Evolutionary conservation across 2,888 invertebrate species (phyloP).

Genomic region (Serrognathus titanus): DNA sequence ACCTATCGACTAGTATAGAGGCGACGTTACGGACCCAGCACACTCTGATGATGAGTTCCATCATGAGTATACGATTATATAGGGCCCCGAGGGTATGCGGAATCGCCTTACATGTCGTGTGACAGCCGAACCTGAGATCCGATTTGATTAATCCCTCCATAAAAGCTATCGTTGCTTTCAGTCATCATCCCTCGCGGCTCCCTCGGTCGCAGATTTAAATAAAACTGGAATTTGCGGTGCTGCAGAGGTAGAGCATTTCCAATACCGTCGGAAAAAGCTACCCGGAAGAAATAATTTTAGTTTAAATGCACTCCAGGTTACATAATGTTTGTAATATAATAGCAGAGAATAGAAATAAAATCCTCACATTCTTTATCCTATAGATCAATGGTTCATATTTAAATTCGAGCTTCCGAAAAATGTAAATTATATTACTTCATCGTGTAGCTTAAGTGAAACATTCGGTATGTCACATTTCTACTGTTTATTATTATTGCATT

Average conservation of each 20-base stretch:
- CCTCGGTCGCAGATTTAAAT: constrained; percentile 16
- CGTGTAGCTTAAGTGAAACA: no score
- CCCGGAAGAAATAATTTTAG: no score
- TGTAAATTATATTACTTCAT: no score
- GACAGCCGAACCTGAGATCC: constrained; percentile 40
- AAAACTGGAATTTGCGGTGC: constrained; percentile 15
- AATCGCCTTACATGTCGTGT: constrained; percentile 43
- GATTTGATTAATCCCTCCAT: constrained; percentile 43
- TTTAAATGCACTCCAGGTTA: no score
- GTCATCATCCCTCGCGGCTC: constrained; percentile 11
- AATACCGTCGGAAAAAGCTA: no score
- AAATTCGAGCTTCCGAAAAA: no score
- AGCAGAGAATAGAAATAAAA: no score
- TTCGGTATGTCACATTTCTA: no score
- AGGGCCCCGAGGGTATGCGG: constrained; percentile 35
- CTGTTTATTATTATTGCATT: no score
- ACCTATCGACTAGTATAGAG: neutral
- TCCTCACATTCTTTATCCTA: no score
- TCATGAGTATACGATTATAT: constrained; percentile 42
- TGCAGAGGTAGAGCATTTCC: neutral
- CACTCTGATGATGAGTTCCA: constrained; percentile 43
- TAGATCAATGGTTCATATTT: no score
- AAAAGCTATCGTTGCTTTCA: constrained; percentile 37
- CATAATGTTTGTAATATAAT: no score
- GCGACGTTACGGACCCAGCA: constrained; percentile 28